phyloP scores from a whole-genome alignment of 2,888 invertebrate genomes.

The Pherbina coryleti region DNA sequence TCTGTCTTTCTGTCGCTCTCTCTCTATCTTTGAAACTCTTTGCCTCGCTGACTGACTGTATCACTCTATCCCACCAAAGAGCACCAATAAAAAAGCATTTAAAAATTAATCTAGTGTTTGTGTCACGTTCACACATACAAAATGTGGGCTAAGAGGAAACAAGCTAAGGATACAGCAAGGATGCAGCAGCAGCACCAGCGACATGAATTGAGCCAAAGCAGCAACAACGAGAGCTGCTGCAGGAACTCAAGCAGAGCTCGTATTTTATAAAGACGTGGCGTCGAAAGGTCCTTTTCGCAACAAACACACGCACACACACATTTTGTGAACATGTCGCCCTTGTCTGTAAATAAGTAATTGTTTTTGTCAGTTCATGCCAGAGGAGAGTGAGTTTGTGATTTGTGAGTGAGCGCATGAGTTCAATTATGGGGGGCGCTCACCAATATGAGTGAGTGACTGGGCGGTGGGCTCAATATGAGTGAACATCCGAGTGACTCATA shows the following conservation, averaged over 20 bases:
- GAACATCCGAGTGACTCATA: not conserved
- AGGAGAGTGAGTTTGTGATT: conserved; percentile 4
- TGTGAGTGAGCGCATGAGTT: not conserved
- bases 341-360: conserved; percentile 31
- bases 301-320: conserved; percentile 21
- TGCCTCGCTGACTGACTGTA: not conserved
- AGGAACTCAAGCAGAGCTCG: conserved; percentile 22
- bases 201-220: conserved; percentile 31
- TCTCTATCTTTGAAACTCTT: not conserved
- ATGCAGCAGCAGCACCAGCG: conserved; percentile 9
- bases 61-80: conserved; percentile 45
- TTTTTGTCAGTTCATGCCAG: not conserved
- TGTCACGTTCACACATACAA: conserved; percentile 50
- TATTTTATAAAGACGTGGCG: conserved; percentile 47
- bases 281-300: conserved; percentile 47
- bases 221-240: conserved; percentile 27
- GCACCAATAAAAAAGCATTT: conserved; percentile 55
- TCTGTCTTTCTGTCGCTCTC: conserved; percentile 11
- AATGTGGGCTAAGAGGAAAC: conserved; percentile 35
- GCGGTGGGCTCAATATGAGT: not conserved
- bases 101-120: conserved; percentile 56
- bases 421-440: not conserved
- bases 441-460: too few species aligned
- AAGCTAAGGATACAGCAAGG: conserved; percentile 7
- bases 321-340: conserved; percentile 16